Conservation (phyloP, 2,113 vertebrate genomes). For the Lamprologus sp. region DNA sequence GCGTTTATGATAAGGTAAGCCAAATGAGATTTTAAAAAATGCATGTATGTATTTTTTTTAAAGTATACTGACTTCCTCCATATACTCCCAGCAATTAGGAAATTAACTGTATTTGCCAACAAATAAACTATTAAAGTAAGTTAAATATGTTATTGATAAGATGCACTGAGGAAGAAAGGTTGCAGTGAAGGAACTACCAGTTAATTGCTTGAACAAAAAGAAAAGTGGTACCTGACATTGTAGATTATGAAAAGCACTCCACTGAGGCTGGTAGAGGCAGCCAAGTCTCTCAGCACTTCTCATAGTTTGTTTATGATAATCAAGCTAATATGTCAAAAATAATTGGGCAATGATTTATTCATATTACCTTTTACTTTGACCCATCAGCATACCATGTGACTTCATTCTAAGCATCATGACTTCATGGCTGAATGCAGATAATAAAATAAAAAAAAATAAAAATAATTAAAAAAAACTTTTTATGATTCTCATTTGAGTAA, state of each 20-base stretch:
- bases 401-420: neutral
- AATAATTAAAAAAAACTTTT: neutral
- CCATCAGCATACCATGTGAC: neutral
- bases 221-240: neutral
- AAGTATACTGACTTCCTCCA: neutral
- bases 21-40: neutral
- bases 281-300: neutral
- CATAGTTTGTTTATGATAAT: neutral
- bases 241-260: neutral
- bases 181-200: neutral
- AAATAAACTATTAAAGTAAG: neutral
- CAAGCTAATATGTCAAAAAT: slow-evolving; percentile 5
- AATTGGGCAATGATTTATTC: slow-evolving; percentile 16
- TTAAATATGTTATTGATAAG: neutral
- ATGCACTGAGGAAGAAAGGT: neutral
- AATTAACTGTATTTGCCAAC: neutral
- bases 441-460: neutral
- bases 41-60: neutral
- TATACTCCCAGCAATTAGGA: neutral
- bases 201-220: neutral
- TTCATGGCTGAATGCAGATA: neutral
- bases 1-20: neutral
- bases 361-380: neutral
- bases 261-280: neutral
- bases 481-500: neutral